These are phyloP conservation scores for Heteronetta atricapilla DNA, from an alignment of 2,113 vertebrate genomes.

Conservation along the genomic window DNA sequence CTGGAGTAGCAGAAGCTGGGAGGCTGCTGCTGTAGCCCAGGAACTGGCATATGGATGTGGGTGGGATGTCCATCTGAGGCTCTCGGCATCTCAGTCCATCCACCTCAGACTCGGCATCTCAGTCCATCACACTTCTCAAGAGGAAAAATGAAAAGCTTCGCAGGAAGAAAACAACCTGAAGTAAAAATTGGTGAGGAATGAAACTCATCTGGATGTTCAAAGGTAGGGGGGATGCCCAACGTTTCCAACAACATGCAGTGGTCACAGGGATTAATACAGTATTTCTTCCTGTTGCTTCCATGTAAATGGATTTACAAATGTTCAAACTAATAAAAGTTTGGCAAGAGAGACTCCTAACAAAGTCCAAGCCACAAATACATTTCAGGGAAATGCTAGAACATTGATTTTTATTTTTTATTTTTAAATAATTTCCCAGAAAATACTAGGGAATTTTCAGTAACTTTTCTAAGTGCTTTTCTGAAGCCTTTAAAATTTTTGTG, in stretches of 20 bases:
- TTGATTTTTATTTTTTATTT: background rate
- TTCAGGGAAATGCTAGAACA: conserved; percentile 39
- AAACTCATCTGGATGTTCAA: background rate
- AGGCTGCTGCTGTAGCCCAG: background rate
- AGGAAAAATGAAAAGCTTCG: background rate
- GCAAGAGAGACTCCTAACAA: background rate
- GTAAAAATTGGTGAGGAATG: background rate
- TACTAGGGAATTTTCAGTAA: background rate
- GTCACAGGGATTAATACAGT: fast-evolving
- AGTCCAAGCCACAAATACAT: conserved; percentile 16
- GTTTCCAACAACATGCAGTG: background rate
- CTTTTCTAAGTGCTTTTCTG: background rate
- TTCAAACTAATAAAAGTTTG: background rate
- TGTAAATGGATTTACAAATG: background rate
- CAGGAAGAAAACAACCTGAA: background rate
- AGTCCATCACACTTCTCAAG: background rate
- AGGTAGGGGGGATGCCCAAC: background rate
- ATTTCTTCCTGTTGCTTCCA: background rate
- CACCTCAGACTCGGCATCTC: background rate
- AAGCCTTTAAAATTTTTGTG: conserved; percentile 31
- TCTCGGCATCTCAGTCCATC: background rate
- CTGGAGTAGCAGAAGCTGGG: background rate
- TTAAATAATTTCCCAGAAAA: conserved; percentile 22
- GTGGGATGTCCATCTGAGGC: background rate
- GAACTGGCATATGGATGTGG: fast-evolving